Base-by-base conservation (phyloP, 35 echinoderm and acorn worm genomes). In the Hemicentrotus pulcherrimus region DNA sequence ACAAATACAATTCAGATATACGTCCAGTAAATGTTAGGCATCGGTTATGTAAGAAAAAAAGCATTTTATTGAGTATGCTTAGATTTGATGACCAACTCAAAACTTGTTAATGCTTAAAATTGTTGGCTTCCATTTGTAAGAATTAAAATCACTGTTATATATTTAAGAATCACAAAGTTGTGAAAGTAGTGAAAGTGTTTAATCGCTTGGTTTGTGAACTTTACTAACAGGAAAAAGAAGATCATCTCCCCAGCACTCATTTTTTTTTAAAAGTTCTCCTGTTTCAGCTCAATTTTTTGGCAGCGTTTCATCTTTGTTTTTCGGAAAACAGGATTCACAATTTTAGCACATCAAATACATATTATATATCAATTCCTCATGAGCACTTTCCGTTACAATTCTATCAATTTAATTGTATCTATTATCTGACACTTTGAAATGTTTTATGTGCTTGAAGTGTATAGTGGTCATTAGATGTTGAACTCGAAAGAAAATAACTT, bases 91-190 rank as follows among this genome's bases (percentile, higher is more conserved):
- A n/a, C 65, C 65, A 78, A 78, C 65, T 78, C 65, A 24, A 59
- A 78, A 78, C 65, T 78, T n/a, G 18, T 78, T 78, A 78, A 78
- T 78, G 65, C 65, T 78, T 78, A n/a, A 78, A 78, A 78, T 78
- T 78, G 65, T 78, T 78, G 65, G 65, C 65, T 78, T 78, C 65
- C 65, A 78, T 78, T 78, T 78, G 24, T 78, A 78, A 78, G 65
- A n/a, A 78, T 78, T n/a, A n/a, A 78, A 78, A 78, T 78, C 22
- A 78, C 65, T 78, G 65, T 78, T 78, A 78, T 78, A 78, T 78
- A 78, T 78, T 78, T 78, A 78, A 78, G 28, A 78, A 7, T 78
- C 6, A 18, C 65, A 30, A 28, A 78, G 65, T 78, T 78, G 65
- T 78, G 65, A 18, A 78, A 78, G n/a, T 22, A 78, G 65, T 78